Conservation (phyloP, 1,140 invertebrate genomes). For the Heliconius eleuchia region DNA sequence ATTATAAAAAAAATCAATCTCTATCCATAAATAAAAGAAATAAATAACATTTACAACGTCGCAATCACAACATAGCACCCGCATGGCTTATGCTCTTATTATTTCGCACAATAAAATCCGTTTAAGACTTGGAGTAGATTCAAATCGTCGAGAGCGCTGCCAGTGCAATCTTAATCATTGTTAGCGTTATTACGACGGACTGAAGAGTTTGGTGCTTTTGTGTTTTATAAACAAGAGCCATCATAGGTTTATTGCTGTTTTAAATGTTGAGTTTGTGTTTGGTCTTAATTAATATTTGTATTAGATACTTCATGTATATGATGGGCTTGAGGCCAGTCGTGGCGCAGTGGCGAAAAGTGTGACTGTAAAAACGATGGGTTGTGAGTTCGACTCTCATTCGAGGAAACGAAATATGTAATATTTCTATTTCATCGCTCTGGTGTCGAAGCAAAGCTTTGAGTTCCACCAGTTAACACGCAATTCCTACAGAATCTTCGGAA, state of each 20-base stretch:
- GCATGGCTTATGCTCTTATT: constrained; percentile 61
- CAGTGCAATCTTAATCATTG: constrained; percentile 63
- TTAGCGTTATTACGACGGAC: constrained; percentile 56
- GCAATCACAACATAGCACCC: constrained; percentile 42
- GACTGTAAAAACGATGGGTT: too few species aligned
- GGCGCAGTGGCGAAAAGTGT: too few species aligned
- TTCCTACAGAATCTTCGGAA: too few species aligned
- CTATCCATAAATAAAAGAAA: not conserved
- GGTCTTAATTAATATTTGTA: not conserved
- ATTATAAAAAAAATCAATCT: too few species aligned
- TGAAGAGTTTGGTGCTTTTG: constrained; percentile 32
- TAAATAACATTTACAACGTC: not conserved
- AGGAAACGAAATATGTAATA: too few species aligned
- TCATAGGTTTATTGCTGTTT: constrained; percentile 8
- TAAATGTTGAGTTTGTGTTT: not conserved
- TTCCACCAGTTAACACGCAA: too few species aligned
- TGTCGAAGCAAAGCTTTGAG: too few species aligned
- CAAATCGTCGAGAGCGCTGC: constrained; percentile 58
- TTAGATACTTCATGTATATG: not conserved
- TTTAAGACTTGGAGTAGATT: constrained; percentile 73
- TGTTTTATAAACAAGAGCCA: constrained; percentile 30
- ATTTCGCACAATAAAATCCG: constrained; percentile 68
- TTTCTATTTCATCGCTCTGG: too few species aligned
- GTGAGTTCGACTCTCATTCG: too few species aligned
- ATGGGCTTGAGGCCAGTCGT: too few species aligned